phyloP scores from a whole-genome alignment of 53 echinoderm and acorn worm species.

The Holothuria leucospilota region DNA sequence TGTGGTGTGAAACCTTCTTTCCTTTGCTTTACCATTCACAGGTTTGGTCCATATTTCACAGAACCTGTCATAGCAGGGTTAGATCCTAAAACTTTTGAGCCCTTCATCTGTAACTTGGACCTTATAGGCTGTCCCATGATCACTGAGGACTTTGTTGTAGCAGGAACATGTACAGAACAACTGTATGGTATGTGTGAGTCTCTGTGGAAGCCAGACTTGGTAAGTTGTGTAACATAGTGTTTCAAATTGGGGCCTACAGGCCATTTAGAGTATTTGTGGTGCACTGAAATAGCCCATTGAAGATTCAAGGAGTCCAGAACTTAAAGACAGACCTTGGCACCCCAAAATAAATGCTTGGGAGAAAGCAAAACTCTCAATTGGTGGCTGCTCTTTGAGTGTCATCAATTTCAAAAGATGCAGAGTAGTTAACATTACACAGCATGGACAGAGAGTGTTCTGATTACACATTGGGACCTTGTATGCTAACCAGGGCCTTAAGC shows the following conservation, averaged over 20 bases:
- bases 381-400: no score
- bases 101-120: conserved; percentile 97
- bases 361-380: no score
- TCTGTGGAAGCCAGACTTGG: conserved; percentile 91
- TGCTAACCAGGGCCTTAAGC: no score
- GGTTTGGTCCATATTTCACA: conserved; percentile 98
- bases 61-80: conserved; percentile 98
- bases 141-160: conserved; percentile 99
- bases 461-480: no score
- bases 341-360: no score
- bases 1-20: no score
- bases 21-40: conserved; percentile 31
- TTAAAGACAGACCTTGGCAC: no score
- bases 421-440: no score
- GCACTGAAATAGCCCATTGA: not conserved
- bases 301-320: no score
- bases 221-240: conserved; percentile 49
- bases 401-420: no score
- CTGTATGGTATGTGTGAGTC: conserved; percentile 99
- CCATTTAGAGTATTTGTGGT: not conserved
- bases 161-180: conserved; percentile 97
- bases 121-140: conserved; percentile 98
- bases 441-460: no score
- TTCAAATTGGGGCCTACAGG: no score
- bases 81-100: conserved; percentile 90